Evolutionary conservation across 2,888 invertebrate species (phyloP).

Genomic region (Prenolepis imparis): DNA sequence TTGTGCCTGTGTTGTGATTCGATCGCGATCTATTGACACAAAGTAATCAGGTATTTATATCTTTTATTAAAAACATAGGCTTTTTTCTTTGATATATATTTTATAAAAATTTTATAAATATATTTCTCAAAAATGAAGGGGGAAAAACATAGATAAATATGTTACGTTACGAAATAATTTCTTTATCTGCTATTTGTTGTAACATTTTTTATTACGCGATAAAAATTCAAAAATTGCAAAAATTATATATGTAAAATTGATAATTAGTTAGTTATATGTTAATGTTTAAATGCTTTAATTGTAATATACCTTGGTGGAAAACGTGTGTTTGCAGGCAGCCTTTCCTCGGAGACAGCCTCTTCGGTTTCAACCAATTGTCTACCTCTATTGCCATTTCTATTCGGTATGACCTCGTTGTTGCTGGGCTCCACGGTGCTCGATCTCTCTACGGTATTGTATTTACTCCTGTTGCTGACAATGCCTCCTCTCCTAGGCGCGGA

Average conservation of each 20-base stretch:
- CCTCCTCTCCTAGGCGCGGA: constrained; percentile 71
- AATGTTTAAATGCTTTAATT: background rate
- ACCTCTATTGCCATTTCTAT: constrained; percentile 87
- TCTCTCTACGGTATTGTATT: constrained; percentile 88
- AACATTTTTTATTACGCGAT: background rate
- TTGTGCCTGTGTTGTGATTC: constrained; percentile 84
- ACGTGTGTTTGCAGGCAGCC: constrained; percentile 94
- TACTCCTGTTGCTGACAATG: constrained; percentile 84
- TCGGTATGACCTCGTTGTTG: constrained; percentile 90
- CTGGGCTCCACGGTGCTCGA: constrained; percentile 88
- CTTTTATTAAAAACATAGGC: background rate
- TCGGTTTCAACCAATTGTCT: constrained; percentile 86
- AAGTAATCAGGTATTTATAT: background rate
- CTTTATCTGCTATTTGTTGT: background rate
- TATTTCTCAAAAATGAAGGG: background rate
- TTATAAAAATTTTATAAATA: background rate
- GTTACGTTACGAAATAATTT: background rate
- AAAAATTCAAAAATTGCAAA: background rate
- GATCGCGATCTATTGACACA: constrained; percentile 81
- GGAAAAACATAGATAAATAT: background rate
- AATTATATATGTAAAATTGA: background rate
- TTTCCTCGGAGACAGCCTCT: constrained; percentile 85
- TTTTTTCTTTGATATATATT: background rate
- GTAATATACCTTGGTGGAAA: constrained; percentile 90
- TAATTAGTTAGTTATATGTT: background rate